phyloP scores from a whole-genome alignment of 2,797 vertebrate genomes.

The Phrynocephalus guinanensis region DNA sequence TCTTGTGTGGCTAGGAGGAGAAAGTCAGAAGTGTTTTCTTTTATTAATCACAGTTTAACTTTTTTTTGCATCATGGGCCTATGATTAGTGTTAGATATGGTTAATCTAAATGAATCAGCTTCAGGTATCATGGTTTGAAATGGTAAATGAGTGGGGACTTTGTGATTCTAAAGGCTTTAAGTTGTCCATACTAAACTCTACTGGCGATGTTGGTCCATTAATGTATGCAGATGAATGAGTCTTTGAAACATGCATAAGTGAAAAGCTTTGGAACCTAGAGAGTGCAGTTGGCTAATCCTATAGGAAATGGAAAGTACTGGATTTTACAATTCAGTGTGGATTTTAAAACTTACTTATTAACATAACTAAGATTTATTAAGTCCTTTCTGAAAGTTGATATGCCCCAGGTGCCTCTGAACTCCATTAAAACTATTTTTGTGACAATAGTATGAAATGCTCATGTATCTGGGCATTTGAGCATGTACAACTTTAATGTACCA shows the following conservation, averaged over 20 bases:
- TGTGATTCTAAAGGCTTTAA: not conserved
- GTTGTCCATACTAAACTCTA: not conserved
- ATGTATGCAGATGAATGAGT: not conserved
- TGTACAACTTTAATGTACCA: not conserved
- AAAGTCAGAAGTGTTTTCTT: not conserved
- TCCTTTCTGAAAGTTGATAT: conserved; percentile 10
- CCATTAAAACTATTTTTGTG: not conserved
- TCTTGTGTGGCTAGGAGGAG: not conserved
- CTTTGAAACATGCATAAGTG: not conserved
- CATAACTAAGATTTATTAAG: not conserved
- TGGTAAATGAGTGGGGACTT: not conserved
- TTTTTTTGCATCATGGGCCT: not conserved
- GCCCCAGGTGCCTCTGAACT: not conserved
- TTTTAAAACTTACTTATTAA: conserved; percentile 1
- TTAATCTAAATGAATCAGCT: not conserved
- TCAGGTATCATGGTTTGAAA: not conserved
- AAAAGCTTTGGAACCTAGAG: not conserved
- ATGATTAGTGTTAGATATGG: not conserved
- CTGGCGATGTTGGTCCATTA: not conserved
- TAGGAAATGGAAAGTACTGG: not conserved
- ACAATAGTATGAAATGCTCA: not conserved
- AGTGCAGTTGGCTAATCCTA: not conserved
- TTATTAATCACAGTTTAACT: not conserved
- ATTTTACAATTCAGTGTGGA: not conserved
- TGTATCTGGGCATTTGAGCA: not conserved